Percentiles rank a stretch among this genome's conserved stretches.
These are phyloP conservation scores for Heliconius hermathena DNA, from an alignment of 1,140 invertebrate genomes.

Conservation along the genomic window DNA sequence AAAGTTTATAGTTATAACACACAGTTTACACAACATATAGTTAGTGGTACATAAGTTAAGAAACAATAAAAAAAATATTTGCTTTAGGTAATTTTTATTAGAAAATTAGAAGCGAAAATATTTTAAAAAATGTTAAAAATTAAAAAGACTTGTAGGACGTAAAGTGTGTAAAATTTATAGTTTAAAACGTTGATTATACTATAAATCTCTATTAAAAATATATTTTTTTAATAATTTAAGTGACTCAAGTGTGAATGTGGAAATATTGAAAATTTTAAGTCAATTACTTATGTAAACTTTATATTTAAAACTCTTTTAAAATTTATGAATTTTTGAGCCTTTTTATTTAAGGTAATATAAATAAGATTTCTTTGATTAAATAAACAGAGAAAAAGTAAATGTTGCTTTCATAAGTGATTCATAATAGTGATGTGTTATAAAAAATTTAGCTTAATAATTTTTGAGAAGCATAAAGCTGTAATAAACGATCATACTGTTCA, in stretches of 20 bases:
- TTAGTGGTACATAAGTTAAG: background rate
- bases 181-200: background rate
- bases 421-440: background rate
- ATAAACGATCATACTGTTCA: slow-evolving; percentile 15
- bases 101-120: background rate
- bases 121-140: background rate
- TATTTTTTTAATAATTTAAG: background rate
- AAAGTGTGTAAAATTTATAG: background rate
- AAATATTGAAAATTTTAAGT: background rate
- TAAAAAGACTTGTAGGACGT: background rate
- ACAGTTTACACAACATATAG: background rate
- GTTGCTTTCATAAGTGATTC: background rate
- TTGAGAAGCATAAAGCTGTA: slow-evolving; percentile 10
- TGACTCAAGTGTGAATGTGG: background rate
- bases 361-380: background rate
- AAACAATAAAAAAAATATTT: background rate
- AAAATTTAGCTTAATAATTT: background rate
- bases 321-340: background rate
- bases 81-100: background rate
- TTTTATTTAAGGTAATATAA: background rate
- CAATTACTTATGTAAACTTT: too few relatives aligned
- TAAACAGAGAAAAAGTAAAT: background rate
- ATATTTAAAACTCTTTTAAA: background rate
- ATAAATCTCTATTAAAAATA: slow-evolving; percentile 5
- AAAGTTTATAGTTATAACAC: background rate